A percentile compares a stretch with the other conserved stretches of the same genome.
These are phyloP conservation scores for Diadophis punctatus DNA, from an alignment of 2,113 vertebrate genomes.

Conservation along the genomic window DNA sequence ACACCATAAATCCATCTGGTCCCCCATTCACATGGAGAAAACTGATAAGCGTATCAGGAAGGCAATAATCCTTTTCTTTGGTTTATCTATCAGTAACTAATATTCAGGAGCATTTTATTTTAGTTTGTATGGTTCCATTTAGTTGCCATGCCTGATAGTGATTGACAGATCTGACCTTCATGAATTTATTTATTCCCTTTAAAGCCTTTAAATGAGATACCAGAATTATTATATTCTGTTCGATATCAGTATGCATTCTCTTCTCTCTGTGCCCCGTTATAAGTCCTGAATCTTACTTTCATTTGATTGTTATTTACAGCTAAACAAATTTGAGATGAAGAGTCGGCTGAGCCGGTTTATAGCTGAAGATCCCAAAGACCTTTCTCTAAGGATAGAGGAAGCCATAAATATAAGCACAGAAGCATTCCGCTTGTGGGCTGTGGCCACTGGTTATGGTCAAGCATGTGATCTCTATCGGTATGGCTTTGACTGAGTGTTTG, in stretches of 20 bases:
- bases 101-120: background rate
- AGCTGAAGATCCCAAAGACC: constrained; percentile 77
- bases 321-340: constrained; percentile 72
- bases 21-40: background rate
- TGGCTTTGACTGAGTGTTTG: constrained; percentile 15
- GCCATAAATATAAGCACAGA: constrained; percentile 78
- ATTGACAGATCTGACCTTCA: background rate
- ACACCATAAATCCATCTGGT: background rate
- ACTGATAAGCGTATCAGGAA: background rate
- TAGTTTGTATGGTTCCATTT: background rate
- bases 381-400: constrained; percentile 78
- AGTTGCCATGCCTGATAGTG: background rate
- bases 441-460: constrained; percentile 85
- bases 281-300: background rate
- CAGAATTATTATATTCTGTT: background rate
- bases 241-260: background rate
- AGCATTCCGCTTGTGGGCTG: constrained; percentile 85
- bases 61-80: background rate
- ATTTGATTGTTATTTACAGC: constrained; percentile 33
- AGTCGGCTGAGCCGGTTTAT: constrained; percentile 80
- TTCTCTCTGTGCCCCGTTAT: background rate
- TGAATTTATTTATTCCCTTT: background rate
- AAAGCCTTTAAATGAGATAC: background rate
- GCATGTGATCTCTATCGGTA: constrained; percentile 86
- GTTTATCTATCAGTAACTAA: background rate